phyloP scores from a whole-genome alignment of 2,113 vertebrate species.

The Columbina picui region DNA sequence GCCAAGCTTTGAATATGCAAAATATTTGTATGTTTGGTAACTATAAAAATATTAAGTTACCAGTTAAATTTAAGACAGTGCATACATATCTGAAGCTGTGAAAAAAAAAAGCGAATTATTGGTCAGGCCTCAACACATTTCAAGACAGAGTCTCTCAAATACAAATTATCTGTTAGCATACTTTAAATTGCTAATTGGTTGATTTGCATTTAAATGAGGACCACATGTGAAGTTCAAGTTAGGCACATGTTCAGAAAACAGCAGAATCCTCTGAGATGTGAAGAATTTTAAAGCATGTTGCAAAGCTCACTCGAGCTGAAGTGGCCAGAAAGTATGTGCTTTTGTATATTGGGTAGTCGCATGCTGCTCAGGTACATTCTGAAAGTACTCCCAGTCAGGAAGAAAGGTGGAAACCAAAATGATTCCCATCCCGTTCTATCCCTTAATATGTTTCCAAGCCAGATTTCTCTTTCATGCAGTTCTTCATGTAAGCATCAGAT shows the following conservation, averaged over 20 bases:
- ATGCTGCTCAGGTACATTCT: not conserved
- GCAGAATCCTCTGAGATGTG: not conserved
- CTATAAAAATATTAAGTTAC: not conserved
- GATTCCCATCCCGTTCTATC: not conserved
- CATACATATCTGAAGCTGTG: not conserved
- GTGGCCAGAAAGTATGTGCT: not conserved
- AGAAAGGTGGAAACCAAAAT: not conserved
- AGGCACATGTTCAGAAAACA: slow-evolving; percentile 23
- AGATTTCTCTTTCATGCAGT: not conserved
- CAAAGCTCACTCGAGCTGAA: not conserved
- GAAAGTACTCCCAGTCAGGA: not conserved
- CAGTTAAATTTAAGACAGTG: not conserved
- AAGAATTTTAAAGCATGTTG: not conserved
- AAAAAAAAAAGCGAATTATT: not conserved
- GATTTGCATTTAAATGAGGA: slow-evolving; percentile 55
- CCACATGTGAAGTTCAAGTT: slow-evolving; percentile 40
- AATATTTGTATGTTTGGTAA: not conserved
- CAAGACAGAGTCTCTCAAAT: not conserved
- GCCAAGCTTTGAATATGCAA: not conserved
- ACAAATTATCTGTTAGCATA: slow-evolving; percentile 20
- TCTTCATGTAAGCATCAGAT: not conserved
- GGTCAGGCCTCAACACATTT: not conserved
- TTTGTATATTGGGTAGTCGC: not conserved
- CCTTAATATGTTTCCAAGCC: not conserved
- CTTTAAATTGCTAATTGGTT: slow-evolving; percentile 53